phyloP scores from a whole-genome alignment of 2,888 invertebrate genomes.

The Cheilosia vulpina region DNA sequence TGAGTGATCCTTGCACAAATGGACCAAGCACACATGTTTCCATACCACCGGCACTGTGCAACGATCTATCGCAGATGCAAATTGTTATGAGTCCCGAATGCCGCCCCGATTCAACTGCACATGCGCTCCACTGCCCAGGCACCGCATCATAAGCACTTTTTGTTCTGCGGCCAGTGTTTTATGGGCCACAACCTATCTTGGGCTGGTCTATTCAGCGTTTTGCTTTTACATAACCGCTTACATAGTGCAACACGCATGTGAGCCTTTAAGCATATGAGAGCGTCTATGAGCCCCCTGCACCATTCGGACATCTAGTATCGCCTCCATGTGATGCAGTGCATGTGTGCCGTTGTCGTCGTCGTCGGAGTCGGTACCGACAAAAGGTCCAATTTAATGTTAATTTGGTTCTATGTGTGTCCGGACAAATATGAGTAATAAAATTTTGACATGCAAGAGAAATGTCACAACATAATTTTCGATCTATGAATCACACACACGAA shows the following conservation, averaged over 20 bases:
- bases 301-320: slow-evolving; percentile 34
- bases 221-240: slow-evolving; percentile 72
- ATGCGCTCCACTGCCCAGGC: slow-evolving; percentile 32
- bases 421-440: slow-evolving; percentile 78
- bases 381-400: slow-evolving; percentile 76
- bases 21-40: slow-evolving; percentile 48
- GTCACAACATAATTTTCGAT: slow-evolving; percentile 78
- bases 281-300: slow-evolving; percentile 16
- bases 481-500: slow-evolving; percentile 77
- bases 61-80: slow-evolving; percentile 60
- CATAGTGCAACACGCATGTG: slow-evolving; percentile 67
- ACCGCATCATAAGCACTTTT: slow-evolving; percentile 51
- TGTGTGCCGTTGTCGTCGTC: slow-evolving; percentile 54
- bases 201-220: slow-evolving; percentile 66
- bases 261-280: background rate
- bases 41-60: slow-evolving; percentile 41
- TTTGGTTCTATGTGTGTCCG: slow-evolving; percentile 76
- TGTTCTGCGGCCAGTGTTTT: slow-evolving; percentile 63
- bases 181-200: slow-evolving; percentile 65
- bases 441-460: slow-evolving; percentile 78
- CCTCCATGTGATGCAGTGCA: slow-evolving; percentile 47
- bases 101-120: slow-evolving; percentile 19
- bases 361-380: slow-evolving; percentile 64
- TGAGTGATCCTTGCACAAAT: slow-evolving; percentile 72
- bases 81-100: slow-evolving; percentile 69